Percentiles rank a stretch among this genome's conserved stretches.
phyloP scores from a whole-genome alignment of 1,140 invertebrate genomes.

The Trichonephila inaurata region DNA sequence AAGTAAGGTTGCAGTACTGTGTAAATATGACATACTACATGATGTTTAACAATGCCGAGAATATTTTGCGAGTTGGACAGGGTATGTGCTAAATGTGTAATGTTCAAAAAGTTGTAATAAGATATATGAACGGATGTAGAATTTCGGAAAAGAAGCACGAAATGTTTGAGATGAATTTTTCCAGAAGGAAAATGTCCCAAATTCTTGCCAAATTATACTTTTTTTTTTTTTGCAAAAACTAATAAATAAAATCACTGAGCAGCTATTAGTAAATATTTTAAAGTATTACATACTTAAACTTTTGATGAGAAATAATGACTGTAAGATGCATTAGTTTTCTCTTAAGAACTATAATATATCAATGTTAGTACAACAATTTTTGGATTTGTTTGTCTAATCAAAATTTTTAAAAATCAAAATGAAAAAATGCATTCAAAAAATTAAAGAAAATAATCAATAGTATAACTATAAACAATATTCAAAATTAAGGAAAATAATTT shows the following conservation, averaged over 20 bases:
- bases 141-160: no score
- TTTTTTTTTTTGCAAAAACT: background rate
- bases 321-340: no score
- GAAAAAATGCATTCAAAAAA: no score
- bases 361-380: no score
- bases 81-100: background rate
- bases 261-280: background rate
- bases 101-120: background rate
- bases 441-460: no score
- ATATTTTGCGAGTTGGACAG: background rate
- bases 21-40: background rate
- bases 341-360: no score
- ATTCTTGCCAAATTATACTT: constrained; percentile 20
- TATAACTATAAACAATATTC: no score
- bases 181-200: background rate
- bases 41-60: background rate
- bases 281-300: background rate
- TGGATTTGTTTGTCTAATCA: no score
- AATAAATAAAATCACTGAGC: background rate
- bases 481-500: no score
- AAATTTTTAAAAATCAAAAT: no score
- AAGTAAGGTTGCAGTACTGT: background rate
- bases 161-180: background rate
- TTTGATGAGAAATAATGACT: background rate
- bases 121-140: no score